phyloP scores from a whole-genome alignment of 2,113 vertebrate genomes.

The Rafetus swinhoei region DNA sequence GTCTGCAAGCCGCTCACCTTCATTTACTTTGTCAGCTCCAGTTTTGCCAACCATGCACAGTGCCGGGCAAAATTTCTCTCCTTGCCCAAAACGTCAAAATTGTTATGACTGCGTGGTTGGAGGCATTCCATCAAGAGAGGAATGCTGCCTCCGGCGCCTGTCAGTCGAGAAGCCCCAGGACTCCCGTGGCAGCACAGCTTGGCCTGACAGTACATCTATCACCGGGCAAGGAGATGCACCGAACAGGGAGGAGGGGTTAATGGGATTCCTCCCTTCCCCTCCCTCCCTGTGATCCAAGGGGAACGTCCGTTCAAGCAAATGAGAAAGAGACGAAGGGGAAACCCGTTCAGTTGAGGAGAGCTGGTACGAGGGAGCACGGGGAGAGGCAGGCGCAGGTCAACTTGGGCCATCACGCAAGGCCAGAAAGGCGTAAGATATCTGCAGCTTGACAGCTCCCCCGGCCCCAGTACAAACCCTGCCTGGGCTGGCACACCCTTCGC shows the following conservation, averaged over 20 bases:
- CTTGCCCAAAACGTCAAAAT: conserved; percentile 70
- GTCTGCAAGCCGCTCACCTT: conserved; percentile 51
- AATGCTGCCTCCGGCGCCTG: conserved; percentile 12
- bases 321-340: not conserved
- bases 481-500: accelerated
- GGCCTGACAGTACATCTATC: conserved; percentile 33
- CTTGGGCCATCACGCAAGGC: not conserved
- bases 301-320: accelerated
- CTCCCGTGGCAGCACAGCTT: not conserved
- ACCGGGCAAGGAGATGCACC: not conserved
- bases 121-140: conserved; percentile 30
- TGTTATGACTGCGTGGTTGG: conserved; percentile 54
- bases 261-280: not conserved
- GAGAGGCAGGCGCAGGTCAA: not conserved
- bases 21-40: conserved; percentile 71
- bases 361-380: not conserved
- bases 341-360: not conserved
- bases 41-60: conserved; percentile 73
- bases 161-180: conserved; percentile 11
- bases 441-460: not conserved
- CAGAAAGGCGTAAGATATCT: not conserved
- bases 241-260: not conserved
- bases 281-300: accelerated
- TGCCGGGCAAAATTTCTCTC: conserved; percentile 54
- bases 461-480: accelerated